Conservation (phyloP, 2,888 invertebrate species). For the Rhimphoctona megacephalus region DNA sequence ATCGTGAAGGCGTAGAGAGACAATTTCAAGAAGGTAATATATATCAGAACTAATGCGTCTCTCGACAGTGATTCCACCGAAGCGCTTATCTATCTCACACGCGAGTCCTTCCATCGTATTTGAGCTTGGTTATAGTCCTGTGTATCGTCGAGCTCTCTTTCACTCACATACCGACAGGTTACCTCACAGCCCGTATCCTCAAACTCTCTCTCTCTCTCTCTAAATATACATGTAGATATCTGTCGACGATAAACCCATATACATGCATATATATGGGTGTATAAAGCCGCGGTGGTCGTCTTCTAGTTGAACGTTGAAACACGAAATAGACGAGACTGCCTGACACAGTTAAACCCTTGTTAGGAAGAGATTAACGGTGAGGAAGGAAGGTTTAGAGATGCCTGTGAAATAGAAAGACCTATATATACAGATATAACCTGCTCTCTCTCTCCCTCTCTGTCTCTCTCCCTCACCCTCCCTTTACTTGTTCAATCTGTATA, state of each 20-base stretch:
- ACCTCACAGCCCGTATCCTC: not conserved
- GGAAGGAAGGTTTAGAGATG: conserved; percentile 41
- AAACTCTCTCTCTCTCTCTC: too few relatives aligned
- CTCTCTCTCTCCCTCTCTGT: conserved; percentile 8
- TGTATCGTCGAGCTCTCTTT: conserved; percentile 35
- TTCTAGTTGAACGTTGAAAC: conserved; percentile 53
- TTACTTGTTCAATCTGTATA: conserved; percentile 32
- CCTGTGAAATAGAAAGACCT: conserved; percentile 13
- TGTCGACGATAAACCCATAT: not conserved
- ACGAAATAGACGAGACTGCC: conserved; percentile 66
- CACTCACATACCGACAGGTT: conserved; percentile 1
- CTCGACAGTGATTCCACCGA: conserved; percentile 27
- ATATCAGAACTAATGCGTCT: conserved; percentile 46
- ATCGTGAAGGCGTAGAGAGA: not conserved
- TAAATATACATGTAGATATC: not conserved
- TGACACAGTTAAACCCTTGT: conserved; percentile 78
- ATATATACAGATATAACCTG: conserved; percentile 12
- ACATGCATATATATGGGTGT: conserved; percentile 17
- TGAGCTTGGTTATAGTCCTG: conserved; percentile 22
- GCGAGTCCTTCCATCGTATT: conserved; percentile 5
- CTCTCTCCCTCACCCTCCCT: conserved; percentile 11
- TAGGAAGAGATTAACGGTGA: conserved; percentile 79
- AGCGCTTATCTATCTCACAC: conserved; percentile 49
- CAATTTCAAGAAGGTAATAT: conserved; percentile 26
- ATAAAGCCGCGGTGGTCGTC: conserved; percentile 26